Conservation (phyloP, 2,888 invertebrate genomes). For the Orthonychiurus folsomi region DNA sequence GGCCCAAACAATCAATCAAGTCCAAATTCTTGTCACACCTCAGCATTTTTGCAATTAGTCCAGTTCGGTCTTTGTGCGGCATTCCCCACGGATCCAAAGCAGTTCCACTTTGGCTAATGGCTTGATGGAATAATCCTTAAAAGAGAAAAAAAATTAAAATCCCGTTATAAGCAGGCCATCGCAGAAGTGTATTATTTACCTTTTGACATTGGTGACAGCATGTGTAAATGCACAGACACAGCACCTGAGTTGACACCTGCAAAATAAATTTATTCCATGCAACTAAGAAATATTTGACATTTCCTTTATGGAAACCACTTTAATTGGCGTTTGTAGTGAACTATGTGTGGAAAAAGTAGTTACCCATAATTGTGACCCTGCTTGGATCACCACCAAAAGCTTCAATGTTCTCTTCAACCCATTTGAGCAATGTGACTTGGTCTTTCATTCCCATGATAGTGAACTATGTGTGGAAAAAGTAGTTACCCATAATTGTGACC, state of each 20-base stretch:
- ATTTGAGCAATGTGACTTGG: too few species aligned
- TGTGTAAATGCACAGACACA: conserved; percentile 31
- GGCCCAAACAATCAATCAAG: conserved; percentile 12
- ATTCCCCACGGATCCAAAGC: conserved; percentile 22
- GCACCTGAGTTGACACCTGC: conserved; percentile 26
- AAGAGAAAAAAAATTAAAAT: conserved; percentile 2
- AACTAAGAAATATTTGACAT: conserved; percentile 21
- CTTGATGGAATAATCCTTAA: conserved; percentile 28
- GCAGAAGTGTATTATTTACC: too few species aligned
- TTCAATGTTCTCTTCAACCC: too few species aligned
- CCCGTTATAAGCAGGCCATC: background rate
- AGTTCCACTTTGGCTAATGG: conserved; percentile 27
- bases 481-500: conserved; percentile 11
- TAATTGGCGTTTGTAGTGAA: background rate
- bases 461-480: too few species aligned
- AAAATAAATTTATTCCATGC: conserved; percentile 12
- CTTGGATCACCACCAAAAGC: too few species aligned
- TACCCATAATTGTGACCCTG: too few species aligned
- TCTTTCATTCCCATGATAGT: too few species aligned
- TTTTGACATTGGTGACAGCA: conserved; percentile 30
- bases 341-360: too few species aligned
- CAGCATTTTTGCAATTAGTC: conserved; percentile 20
- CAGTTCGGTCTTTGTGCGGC: conserved; percentile 17
- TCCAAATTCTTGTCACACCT: conserved; percentile 23
- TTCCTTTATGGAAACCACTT: conserved; percentile 5